Conservation (phyloP, 2,113 vertebrate species). For the Stigmatopora nigra region DNA sequence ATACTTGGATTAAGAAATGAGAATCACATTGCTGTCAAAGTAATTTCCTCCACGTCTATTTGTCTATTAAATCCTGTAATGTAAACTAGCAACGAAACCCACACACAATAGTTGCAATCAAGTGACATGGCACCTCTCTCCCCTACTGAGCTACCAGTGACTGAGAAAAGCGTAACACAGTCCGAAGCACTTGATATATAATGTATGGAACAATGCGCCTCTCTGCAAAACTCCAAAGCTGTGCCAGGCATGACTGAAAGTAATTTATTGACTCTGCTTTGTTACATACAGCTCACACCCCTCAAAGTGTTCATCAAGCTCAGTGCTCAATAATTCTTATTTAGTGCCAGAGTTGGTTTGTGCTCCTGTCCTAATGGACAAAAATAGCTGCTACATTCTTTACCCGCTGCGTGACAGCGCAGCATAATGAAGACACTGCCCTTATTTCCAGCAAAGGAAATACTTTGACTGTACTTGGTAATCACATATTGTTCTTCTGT, state of each 20-base stretch:
- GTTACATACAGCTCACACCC: neutral
- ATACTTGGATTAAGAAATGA: too few relatives aligned
- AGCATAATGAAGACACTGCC: constrained; percentile 3
- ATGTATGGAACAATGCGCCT: constrained; percentile 2
- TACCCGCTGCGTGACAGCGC: neutral
- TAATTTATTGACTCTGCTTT: neutral
- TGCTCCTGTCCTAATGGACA: constrained; percentile 9
- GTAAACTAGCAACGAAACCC: neutral
- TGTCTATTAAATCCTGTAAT: neutral
- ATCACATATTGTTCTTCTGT: constrained; percentile 14
- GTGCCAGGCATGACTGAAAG: neutral
- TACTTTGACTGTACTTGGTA: neutral
- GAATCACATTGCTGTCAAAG: too few relatives aligned
- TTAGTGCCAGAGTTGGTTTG: constrained; percentile 11
- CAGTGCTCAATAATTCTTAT: neutral
- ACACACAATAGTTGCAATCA: neutral
- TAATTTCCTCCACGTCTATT: too few relatives aligned
- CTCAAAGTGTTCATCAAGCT: constrained; percentile 2
- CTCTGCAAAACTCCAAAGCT: neutral
- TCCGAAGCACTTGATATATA: neutral
- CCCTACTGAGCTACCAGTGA: neutral
- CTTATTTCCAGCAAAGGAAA: neutral
- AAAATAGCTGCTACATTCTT: constrained; percentile 13
- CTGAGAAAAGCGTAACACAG: neutral
- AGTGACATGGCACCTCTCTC: neutral